A percentile compares a stretch with the other conserved stretches of the same genome.
These are phyloP conservation scores for Pogonognathellus flavescens DNA, from an alignment of 1,140 invertebrate species.

Conservation along the genomic window DNA sequence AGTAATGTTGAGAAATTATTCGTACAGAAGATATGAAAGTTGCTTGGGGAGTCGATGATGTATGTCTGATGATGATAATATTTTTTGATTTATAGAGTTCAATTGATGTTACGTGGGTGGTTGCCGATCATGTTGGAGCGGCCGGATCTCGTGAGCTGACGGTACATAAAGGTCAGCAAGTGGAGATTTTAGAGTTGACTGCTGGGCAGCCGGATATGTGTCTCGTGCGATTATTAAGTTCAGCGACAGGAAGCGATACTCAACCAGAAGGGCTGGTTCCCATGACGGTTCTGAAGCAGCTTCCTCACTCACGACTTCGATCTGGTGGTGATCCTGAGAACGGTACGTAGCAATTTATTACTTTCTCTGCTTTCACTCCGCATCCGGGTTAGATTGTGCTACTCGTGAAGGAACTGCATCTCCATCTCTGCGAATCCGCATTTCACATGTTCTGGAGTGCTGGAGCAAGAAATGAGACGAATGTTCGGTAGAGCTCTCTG, in stretches of 20 bases:
- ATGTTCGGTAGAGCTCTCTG: constrained; percentile 30
- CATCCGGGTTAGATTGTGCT: background rate
- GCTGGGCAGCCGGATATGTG: constrained; percentile 70
- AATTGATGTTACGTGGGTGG: constrained; percentile 88
- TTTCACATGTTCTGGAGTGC: background rate
- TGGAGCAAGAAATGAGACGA: background rate
- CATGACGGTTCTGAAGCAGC: constrained; percentile 84
- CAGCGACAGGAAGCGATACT: constrained; percentile 72
- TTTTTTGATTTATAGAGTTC: constrained; percentile 61
- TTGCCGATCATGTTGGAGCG: constrained; percentile 83
- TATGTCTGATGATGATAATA: background rate
- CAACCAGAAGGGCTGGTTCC: constrained; percentile 86
- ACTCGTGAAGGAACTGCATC: constrained; percentile 13
- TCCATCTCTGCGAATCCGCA: background rate
- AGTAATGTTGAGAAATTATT: too few relatives aligned
- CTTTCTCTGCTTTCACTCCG: constrained; percentile 22
- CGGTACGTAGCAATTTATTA: constrained; percentile 63
- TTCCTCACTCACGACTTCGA: constrained; percentile 71
- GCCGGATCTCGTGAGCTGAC: constrained; percentile 80
- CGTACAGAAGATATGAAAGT: too few relatives aligned
- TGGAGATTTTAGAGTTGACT: constrained; percentile 86
- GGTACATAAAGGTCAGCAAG: constrained; percentile 89
- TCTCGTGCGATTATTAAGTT: constrained; percentile 73
- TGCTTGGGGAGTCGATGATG: too few relatives aligned
- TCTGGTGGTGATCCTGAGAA: constrained; percentile 66